phyloP scores from a whole-genome alignment of 1,140 invertebrate species.

The Lycorma delicatula region DNA sequence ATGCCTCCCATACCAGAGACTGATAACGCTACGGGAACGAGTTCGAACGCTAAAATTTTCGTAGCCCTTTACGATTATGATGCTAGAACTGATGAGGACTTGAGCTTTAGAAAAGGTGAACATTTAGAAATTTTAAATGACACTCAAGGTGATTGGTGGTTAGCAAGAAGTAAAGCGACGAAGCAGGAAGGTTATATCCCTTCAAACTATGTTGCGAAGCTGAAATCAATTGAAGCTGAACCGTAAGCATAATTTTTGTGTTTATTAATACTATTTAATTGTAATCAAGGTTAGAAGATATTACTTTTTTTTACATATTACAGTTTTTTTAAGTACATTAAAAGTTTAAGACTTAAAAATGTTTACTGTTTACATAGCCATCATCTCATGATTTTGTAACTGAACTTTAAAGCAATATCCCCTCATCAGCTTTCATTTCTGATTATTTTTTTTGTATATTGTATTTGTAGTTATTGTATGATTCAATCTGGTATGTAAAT shows the following conservation, averaged over 20 bases:
- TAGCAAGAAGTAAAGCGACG: constrained; percentile 88
- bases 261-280: too few species aligned
- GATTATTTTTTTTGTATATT: too few species aligned
- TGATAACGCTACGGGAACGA: constrained; percentile 21
- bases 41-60: constrained; percentile 64
- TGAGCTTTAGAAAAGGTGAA: constrained; percentile 97
- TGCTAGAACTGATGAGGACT: constrained; percentile 95
- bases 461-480: too few species aligned
- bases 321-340: too few species aligned
- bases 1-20: constrained; percentile 31
- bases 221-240: constrained; percentile 99
- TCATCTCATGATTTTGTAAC: too few species aligned
- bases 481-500: too few species aligned
- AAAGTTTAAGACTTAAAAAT: too few species aligned
- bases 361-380: too few species aligned
- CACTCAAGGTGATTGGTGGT: constrained; percentile 99
- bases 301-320: too few species aligned
- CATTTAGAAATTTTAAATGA: constrained; percentile 97
- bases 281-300: too few species aligned
- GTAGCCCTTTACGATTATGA: constrained; percentile 98
- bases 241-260: constrained; percentile 67
- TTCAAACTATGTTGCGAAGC: constrained; percentile 97
- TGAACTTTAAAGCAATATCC: too few species aligned
- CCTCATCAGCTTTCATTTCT: too few species aligned
- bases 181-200: constrained; percentile 97